Evolutionary conservation across 2,113 vertebrate genomes (phyloP).

Genomic region (Axis porcinus): DNA sequence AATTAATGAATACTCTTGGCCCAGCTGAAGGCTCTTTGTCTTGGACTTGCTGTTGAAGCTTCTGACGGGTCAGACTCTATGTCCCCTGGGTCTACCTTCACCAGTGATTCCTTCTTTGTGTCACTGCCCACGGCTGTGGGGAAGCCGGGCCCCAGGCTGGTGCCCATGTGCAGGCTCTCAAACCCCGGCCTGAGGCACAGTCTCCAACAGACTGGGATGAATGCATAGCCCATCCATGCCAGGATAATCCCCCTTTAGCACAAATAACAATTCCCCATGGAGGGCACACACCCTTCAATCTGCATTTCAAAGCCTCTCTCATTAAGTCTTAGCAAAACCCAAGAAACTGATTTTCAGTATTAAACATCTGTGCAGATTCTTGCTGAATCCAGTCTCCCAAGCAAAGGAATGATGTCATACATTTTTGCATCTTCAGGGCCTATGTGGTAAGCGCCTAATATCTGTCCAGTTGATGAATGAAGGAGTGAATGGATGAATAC

Average conservation of each 20-base stretch:
- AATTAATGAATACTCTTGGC: background rate
- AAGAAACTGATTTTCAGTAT: background rate
- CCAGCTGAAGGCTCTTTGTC: background rate
- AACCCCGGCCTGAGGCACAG: background rate
- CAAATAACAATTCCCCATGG: background rate
- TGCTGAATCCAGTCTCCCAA: background rate
- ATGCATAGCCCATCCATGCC: background rate
- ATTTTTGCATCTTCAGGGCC: background rate
- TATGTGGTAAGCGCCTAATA: background rate
- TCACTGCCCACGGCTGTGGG: background rate
- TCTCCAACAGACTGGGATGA: background rate
- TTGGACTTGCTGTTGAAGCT: background rate
- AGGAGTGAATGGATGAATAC: background rate
- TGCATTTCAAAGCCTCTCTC: background rate
- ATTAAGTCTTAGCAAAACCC: background rate
- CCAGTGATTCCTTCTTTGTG: background rate
- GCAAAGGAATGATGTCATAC: background rate
- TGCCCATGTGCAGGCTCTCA: background rate
- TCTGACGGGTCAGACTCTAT: background rate
- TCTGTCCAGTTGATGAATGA: background rate
- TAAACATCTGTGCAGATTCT: slow-evolving; percentile 23
- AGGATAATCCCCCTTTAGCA: background rate
- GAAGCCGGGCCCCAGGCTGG: background rate
- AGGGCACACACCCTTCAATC: background rate
- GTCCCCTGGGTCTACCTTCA: background rate